Evolutionary conservation across 2,113 vertebrate species (phyloP), one percentile per base, ranked within the genome.

Genomic region (Merops nubicus): DNA sequence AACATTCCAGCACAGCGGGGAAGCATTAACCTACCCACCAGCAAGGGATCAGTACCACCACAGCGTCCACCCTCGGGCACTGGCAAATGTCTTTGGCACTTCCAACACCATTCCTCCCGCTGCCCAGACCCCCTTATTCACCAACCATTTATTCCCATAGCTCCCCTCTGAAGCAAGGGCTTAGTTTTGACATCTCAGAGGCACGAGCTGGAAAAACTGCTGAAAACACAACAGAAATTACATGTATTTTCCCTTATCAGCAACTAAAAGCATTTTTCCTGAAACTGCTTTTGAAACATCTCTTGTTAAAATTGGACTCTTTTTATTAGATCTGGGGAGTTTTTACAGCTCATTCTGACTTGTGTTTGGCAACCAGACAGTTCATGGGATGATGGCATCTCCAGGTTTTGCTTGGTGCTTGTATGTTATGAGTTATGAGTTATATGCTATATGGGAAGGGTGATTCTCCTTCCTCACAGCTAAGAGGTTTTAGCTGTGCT

Each of bases 171-270:
- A 63, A 53, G 26, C 53, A 67, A 8, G 8, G 9, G 7, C 4
- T 57, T 65, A 29, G 8, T 50, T 81, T 68, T 31, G 40, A 45
- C 19, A 68, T 33, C 65, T 67, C 29, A 15, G 70, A 76, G 42
- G 29, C 1, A 0, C 45, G 34, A 25, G 25, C 22, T 43, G 38
- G 19, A 56, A 81, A 36, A 33, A 63, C 1, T 33, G 25, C 25
- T 20, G 11, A 81, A 67, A 87, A 87, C 34, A 45, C 0, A 1
- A 31, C 0, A 2, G 19, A 20, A 92, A 86, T 81, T 3, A 33
- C 1, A 6, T 4, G 0, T n/a, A 17, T 70, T 29, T 17, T 12
- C 9, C n/a, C n/a, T 12, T 36, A 0, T 2, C 11, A 22, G 38
- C 38, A 14, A 84, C 42, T 2, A 2, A 72, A 91, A 72, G 4